phyloP scores from a whole-genome alignment of 2,797 vertebrate genomes.

The Vipera ursinii region DNA sequence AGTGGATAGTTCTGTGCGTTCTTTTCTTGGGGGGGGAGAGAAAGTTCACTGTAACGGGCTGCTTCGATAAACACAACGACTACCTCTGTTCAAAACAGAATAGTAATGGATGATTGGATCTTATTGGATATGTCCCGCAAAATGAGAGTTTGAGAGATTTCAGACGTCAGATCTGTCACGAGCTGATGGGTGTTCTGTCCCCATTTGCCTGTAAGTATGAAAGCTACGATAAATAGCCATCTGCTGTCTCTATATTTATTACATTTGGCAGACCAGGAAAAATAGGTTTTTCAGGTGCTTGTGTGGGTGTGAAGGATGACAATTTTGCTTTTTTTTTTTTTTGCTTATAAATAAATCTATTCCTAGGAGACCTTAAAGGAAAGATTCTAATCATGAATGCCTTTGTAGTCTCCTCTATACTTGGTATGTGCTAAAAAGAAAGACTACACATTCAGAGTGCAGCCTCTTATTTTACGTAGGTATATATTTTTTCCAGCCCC shows the following conservation, averaged over 20 bases:
- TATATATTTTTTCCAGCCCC: neutral
- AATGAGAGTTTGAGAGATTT: constrained; percentile 42
- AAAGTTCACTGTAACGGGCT: constrained; percentile 40
- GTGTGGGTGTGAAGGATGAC: constrained; percentile 37
- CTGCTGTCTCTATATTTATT: constrained; percentile 41
- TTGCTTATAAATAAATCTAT: constrained; percentile 52
- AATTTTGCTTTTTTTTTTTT: constrained; percentile 27
- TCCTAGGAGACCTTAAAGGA: constrained; percentile 41
- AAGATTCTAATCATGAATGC: constrained; percentile 39
- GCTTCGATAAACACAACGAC: constrained; percentile 48
- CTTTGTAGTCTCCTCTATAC: constrained; percentile 28
- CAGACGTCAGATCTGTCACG: constrained; percentile 56
- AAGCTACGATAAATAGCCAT: constrained; percentile 61
- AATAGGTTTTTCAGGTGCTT: constrained; percentile 50
- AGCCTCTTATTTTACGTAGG: constrained; percentile 36
- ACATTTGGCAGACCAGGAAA: constrained; percentile 39
- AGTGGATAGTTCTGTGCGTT: neutral
- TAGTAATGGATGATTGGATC: constrained; percentile 41
- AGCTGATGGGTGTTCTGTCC: constrained; percentile 49
- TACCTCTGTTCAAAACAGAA: constrained; percentile 50
- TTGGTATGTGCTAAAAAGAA: constrained; percentile 34
- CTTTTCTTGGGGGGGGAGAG: constrained; percentile 36
- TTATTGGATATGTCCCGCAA: constrained; percentile 53
- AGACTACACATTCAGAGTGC: constrained; percentile 2
- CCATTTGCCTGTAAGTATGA: constrained; percentile 54